Base-by-base conservation (phyloP, 2,888 invertebrate species). In the Cyrtodaria siliqua region DNA sequence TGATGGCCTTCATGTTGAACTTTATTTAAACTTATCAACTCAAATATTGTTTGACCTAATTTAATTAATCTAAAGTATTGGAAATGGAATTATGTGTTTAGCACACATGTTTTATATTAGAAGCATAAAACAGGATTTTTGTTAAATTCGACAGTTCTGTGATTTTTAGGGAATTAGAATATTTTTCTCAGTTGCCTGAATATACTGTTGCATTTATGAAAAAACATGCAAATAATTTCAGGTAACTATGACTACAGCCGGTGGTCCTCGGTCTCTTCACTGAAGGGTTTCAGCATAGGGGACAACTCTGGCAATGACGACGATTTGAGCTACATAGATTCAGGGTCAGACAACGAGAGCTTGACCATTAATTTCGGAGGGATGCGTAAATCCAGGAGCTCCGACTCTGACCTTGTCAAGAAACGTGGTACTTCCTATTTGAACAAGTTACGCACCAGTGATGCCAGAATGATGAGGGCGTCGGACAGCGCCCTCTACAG, bases 281-380 rank as follows among this genome's bases (percentile, higher is more conserved):
- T 76, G 44, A 78, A 76, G 70, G 83, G 78, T 61, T 82, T 63
- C 20, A 56, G 55, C 20, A 73, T 81, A 50, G 83, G 66, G 33
- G 82, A 78, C 49, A 67, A 60, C 49, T 83, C 76, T 52, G 70
- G 66, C 33, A 68, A 60, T 24, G 81, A 72, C 2, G 68, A 68
- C 24, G 60, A 61, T 38, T 57, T 77, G 29, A 62, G 69, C 20
- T 85, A 75, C 57, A 82, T 76, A 8, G 86, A 84, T 56, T 67
- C 66, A n/a, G 81, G 72, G 23, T 80, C 79, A 1, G 86, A 86
- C 50, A 79, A 63, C 33, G 82, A 81, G 29, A 69, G 63, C n/a
- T 33, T 64, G n/a, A 59, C 50, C 33, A 59, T 71, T 27, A 16
- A 29, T 4, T 50, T 20, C 1, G 23, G 18, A 6, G 47, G 60